phyloP scores from a whole-genome alignment of 2,888 invertebrate species.

The Cosmopolites sordidus region DNA sequence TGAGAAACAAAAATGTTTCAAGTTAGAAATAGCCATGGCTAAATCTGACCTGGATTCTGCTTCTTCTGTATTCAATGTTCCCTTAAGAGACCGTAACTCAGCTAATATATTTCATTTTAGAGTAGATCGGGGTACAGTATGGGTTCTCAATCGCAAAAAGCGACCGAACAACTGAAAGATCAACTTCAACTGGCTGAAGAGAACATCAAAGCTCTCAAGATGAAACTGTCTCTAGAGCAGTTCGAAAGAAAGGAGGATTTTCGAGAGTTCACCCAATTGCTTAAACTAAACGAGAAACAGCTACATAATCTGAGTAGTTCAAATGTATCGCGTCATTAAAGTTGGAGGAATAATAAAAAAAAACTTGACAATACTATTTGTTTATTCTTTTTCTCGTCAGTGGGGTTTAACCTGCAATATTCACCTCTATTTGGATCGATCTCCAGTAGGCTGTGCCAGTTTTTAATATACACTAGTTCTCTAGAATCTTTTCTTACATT shows the following conservation, averaged over 20 bases:
- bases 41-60: conserved; percentile 57
- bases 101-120: conserved; percentile 13
- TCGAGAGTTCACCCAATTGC: conserved; percentile 48
- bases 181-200: conserved; percentile 62
- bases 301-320: not conserved
- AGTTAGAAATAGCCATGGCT: conserved; percentile 54
- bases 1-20: conserved; percentile 56
- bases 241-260: conserved; percentile 60
- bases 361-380: too few relatives aligned
- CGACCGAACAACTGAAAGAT: conserved; percentile 29
- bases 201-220: conserved; percentile 60
- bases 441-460: too few relatives aligned
- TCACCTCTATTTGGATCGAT: too few relatives aligned
- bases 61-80: too few relatives aligned
- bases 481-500: too few relatives aligned
- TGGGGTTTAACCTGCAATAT: too few relatives aligned
- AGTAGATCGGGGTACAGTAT: conserved; percentile 15
- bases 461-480: too few relatives aligned
- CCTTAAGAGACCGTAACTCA: too few relatives aligned
- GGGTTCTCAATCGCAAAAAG: conserved; percentile 4
- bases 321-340: too few relatives aligned
- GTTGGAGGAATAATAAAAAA: too few relatives aligned
- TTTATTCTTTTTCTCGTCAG: too few relatives aligned
- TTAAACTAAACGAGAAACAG: conserved; percentile 23
- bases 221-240: conserved; percentile 59